Evolutionary conservation across 2,113 vertebrate genomes (phyloP).

Genomic region (Datnioides undecimradiatus): DNA sequence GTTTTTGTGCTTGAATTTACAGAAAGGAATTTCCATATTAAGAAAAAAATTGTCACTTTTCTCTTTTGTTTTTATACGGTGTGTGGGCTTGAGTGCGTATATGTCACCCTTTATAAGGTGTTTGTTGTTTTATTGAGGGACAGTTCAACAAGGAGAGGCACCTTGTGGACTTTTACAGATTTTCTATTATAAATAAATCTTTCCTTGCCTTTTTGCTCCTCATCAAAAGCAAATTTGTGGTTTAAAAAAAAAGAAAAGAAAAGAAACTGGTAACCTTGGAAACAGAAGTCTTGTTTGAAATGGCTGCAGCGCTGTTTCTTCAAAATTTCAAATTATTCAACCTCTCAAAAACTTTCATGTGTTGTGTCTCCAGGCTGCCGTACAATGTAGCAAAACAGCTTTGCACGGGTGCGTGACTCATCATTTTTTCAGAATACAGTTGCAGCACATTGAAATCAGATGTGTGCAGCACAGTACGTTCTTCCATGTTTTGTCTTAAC

Average conservation of each 20-base stretch:
- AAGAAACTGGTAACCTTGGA: slow-evolving; percentile 71
- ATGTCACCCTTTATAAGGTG: not conserved
- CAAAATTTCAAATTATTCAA: slow-evolving; percentile 29
- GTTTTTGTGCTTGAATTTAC: slow-evolving; percentile 9
- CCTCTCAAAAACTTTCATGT: slow-evolving; percentile 40
- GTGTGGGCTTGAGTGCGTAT: not conserved
- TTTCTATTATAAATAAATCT: slow-evolving; percentile 38
- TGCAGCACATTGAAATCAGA: not conserved
- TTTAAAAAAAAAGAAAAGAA: slow-evolving; percentile 20
- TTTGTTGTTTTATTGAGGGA: slow-evolving; percentile 20
- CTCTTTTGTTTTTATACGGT: not conserved
- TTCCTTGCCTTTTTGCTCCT: slow-evolving; percentile 29
- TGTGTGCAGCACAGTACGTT: not conserved
- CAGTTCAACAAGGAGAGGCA: not conserved
- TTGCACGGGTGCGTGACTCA: not conserved
- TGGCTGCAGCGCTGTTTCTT: slow-evolving; percentile 34
- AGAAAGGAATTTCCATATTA: not conserved
- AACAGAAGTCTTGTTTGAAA: slow-evolving; percentile 74
- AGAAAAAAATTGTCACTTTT: not conserved
- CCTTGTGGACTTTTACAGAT: slow-evolving; percentile 14
- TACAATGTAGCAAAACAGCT: slow-evolving; percentile 13
- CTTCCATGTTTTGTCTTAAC: not conserved
- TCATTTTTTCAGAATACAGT: not conserved
- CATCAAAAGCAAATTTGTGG: slow-evolving; percentile 61
- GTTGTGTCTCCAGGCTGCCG: not conserved